Evolutionary conservation across 2,113 vertebrate genomes (phyloP).

Genomic region (Centropus bengalensis): DNA sequence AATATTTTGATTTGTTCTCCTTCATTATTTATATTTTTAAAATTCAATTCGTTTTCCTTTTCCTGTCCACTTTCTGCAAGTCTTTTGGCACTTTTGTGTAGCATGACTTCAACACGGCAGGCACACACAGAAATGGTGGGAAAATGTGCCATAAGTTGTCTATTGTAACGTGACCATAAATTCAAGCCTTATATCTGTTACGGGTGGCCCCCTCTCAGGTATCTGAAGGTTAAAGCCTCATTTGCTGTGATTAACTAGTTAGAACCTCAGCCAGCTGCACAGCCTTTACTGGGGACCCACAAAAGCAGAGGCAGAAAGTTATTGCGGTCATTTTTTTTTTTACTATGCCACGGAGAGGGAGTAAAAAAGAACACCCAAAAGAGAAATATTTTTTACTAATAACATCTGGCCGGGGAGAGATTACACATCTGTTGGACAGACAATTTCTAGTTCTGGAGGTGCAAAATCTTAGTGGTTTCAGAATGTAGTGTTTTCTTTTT

Average conservation of each 20-base stretch:
- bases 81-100: not conserved
- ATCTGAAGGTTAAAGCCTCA: slow-evolving; percentile 25
- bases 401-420: not conserved
- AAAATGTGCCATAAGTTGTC: not conserved
- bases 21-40: not conserved
- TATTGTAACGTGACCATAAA: not conserved
- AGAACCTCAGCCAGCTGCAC: slow-evolving; percentile 5
- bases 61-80: not conserved
- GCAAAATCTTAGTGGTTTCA: not conserved
- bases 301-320: not conserved
- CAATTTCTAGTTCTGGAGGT: not conserved
- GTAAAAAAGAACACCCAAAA: not conserved
- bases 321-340: not conserved
- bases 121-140: not conserved
- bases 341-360: not conserved
- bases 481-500: not conserved
- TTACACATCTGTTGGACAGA: not conserved
- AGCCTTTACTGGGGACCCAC: not conserved
- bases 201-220: not conserved
- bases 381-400: not conserved
- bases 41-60: not conserved
- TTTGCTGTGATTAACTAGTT: slow-evolving; percentile 6
- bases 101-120: not conserved
- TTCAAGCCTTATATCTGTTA: not conserved
- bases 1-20: not conserved